phyloP scores from a whole-genome alignment of 2,888 invertebrate genomes.

The Geophilus truncorum region DNA sequence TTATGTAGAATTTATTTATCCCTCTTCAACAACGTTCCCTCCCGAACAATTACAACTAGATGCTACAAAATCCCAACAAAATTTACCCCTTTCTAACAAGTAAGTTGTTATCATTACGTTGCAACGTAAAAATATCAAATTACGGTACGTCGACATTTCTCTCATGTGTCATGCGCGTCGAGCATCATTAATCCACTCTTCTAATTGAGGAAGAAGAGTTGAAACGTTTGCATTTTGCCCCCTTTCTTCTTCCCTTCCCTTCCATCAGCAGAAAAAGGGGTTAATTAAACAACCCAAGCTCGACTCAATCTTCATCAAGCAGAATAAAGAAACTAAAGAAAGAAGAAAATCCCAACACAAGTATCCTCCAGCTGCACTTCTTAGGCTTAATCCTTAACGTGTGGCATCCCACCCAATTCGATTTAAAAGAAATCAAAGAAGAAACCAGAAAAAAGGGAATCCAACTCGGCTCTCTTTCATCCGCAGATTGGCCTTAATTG shows the following conservation, averaged over 20 bases:
- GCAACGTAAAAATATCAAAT: not conserved
- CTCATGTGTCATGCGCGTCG: not conserved
- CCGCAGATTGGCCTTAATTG: slow-evolving; percentile 14
- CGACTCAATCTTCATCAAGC: not conserved
- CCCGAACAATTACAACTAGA: too few species aligned
- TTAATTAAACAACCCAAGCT: not conserved
- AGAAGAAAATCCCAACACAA: not conserved
- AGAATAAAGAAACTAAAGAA: not conserved
- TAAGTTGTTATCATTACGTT: too few species aligned
- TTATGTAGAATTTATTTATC: not conserved
- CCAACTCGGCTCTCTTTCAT: not conserved
- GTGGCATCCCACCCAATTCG: not conserved
- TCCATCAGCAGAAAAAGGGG: not conserved
- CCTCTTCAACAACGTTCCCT: not conserved
- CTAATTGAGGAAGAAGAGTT: not conserved
- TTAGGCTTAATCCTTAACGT: not conserved
- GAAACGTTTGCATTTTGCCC: not conserved
- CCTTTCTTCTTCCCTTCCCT: not conserved
- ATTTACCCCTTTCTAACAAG: too few species aligned
- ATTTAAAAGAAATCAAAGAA: not conserved
- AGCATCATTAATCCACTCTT: not conserved
- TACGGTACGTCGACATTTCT: not conserved
- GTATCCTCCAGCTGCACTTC: not conserved
- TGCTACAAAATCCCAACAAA: too few species aligned
- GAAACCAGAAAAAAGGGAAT: not conserved